These are phyloP conservation scores for zebrafish (Danio rerio) DNA, from an alignment of 2,113 vertebrate genomes.

Conservation along the genomic window GRCz12tu NC_133176.1:36724001-36724500, in stretches of 20 bases:
- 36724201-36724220: slow-evolving; percentile 31
- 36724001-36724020: neutral
- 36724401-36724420: too few relatives aligned
- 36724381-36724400: too few relatives aligned
- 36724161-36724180: slow-evolving; percentile 14
- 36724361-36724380: too few relatives aligned
- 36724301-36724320: neutral
- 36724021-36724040: neutral
- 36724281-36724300: neutral
- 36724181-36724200: slow-evolving; percentile 32
- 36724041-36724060: neutral
- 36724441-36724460: too few relatives aligned
- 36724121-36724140: slow-evolving; percentile 57
- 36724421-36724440: too few relatives aligned
- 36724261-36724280: slow-evolving; percentile 2
- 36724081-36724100: neutral
- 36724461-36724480: too few relatives aligned
- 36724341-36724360: neutral
- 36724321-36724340: neutral
- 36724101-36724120: slow-evolving; percentile 17
- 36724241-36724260: neutral
- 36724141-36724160: slow-evolving; percentile 47
- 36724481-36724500: too few relatives aligned
- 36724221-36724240: slow-evolving; percentile 57
- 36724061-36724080: neutral